Conservation (phyloP, 2,113 vertebrate genomes). For the human (Homo sapiens) region DNA sequence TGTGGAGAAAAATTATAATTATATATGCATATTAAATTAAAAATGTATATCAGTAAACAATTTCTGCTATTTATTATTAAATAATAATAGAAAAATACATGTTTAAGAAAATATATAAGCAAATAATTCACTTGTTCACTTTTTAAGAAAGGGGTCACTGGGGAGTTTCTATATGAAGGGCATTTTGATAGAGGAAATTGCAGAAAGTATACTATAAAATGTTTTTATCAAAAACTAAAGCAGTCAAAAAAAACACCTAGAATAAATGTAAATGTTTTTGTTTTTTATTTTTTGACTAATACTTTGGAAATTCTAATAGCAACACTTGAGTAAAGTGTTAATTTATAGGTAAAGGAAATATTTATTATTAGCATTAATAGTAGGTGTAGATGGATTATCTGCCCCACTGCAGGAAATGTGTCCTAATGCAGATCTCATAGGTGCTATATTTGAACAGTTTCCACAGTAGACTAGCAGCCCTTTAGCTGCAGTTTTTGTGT, state of each 20-base stretch:
- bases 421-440: background rate
- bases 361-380: background rate
- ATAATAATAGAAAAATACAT: background rate
- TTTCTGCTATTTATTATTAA: background rate
- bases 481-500: constrained; percentile 55
- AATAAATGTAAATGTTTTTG: background rate
- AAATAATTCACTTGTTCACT: background rate
- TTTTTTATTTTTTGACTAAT: background rate
- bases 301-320: background rate
- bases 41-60: constrained; percentile 5
- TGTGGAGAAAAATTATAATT: background rate
- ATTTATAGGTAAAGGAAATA: background rate
- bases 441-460: background rate
- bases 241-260: background rate
- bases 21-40: background rate
- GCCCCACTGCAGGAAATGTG: too few relatives aligned
- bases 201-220: background rate
- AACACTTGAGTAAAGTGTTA: background rate
- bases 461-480: background rate
- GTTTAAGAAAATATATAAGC: background rate
- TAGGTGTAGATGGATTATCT: background rate
- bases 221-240: background rate
- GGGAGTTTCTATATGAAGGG: background rate
- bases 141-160: background rate
- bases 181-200: background rate